Evolutionary conservation across 2,888 invertebrate genomes (phyloP).

Genomic region (Tetheella fluctuosa): DNA sequence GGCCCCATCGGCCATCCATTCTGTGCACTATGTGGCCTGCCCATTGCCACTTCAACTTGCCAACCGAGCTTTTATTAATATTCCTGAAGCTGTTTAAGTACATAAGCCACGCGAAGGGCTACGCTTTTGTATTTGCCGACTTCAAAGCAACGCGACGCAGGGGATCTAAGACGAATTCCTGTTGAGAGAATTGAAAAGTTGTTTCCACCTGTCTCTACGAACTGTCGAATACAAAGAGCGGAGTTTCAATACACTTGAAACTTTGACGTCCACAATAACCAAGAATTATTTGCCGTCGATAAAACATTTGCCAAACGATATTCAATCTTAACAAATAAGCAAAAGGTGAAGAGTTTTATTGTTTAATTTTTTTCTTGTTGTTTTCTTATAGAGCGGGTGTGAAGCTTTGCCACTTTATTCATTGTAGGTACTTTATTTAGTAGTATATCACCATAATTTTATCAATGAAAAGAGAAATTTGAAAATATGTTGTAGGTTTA

Average conservation of each 20-base stretch:
- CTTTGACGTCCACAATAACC: slow-evolving; percentile 41
- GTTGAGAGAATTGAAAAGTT: slow-evolving; percentile 33
- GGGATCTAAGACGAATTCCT: slow-evolving; percentile 29
- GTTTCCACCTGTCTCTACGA: slow-evolving; percentile 40
- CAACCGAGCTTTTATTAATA: background rate
- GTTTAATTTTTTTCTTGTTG: background rate
- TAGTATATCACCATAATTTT: background rate
- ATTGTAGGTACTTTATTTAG: slow-evolving; percentile 9
- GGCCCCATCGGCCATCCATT: too few species aligned
- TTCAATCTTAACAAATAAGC: background rate
- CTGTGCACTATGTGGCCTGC: too few species aligned
- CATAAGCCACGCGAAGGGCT: slow-evolving; percentile 2
- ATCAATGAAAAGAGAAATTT: background rate
- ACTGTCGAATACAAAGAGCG: slow-evolving; percentile 42
- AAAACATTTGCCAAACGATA: background rate
- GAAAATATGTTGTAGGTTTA: too few species aligned
- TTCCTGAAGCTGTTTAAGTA: background rate
- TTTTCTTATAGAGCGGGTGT: slow-evolving; percentile 17
- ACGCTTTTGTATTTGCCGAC: slow-evolving; percentile 5
- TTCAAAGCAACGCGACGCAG: slow-evolving; percentile 18
- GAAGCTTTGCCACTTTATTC: slow-evolving; percentile 18
- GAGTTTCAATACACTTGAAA: slow-evolving; percentile 49
- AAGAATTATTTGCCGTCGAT: slow-evolving; percentile 16
- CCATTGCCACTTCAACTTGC: too few species aligned
- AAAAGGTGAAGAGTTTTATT: background rate